Evolutionary conservation across 1,140 invertebrate species (phyloP).

Genomic region (Macrosteles quadrilineatus): DNA sequence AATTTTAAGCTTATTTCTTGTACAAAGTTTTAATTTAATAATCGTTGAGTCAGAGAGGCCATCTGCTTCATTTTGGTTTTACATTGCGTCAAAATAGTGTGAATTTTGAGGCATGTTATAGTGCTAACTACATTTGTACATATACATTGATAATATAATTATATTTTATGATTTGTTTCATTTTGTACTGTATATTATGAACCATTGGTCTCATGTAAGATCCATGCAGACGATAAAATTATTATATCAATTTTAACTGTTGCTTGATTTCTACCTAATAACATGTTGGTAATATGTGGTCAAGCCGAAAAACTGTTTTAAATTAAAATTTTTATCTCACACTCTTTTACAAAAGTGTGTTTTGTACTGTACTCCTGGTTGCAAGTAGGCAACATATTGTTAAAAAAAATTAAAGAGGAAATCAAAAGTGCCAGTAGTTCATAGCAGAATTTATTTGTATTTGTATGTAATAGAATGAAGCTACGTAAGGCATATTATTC

Average conservation of each 20-base stretch:
- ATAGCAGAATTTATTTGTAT: too few species aligned
- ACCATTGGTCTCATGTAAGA: conserved; percentile 15
- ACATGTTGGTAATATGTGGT: too few species aligned
- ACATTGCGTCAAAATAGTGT: conserved; percentile 14
- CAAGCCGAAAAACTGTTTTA: too few species aligned
- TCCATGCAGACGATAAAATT: conserved; percentile 24
- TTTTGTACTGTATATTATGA: conserved; percentile 29
- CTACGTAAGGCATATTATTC: too few species aligned
- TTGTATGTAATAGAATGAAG: too few species aligned
- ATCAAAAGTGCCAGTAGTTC: too few species aligned
- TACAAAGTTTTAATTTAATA: neutral
- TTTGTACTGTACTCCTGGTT: too few species aligned
- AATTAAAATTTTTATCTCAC: too few species aligned
- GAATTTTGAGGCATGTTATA: conserved; percentile 21
- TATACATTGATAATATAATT: conserved; percentile 27
- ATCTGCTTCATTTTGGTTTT: conserved; percentile 14
- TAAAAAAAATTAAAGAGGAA: too few species aligned
- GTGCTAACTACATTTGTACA: conserved; percentile 24
- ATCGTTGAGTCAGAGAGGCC: conserved; percentile 24
- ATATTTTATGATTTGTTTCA: conserved; percentile 33
- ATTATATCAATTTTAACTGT: conserved; percentile 16
- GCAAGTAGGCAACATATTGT: too few species aligned
- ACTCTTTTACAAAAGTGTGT: too few species aligned
- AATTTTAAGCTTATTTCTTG: conserved; percentile 9
- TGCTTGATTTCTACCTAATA: conserved; percentile 17